Percentiles rank a stretch among this genome's conserved stretches.
These are phyloP conservation scores for Pasiphila rectangulata DNA, from an alignment of 2,888 invertebrate genomes.

Conservation along the genomic window DNA sequence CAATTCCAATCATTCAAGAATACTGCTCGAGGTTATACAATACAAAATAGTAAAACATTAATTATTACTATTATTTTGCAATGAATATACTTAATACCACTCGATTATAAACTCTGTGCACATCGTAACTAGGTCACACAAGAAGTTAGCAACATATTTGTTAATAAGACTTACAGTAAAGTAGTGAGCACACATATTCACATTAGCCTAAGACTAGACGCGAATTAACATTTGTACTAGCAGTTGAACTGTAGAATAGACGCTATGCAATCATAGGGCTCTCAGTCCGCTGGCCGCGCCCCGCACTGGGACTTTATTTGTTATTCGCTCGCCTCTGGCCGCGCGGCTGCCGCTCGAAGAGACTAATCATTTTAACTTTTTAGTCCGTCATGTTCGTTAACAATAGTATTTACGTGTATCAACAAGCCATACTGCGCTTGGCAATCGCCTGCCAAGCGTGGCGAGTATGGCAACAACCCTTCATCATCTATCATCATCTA, in stretches of 20 bases:
- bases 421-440: no score
- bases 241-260: slow-evolving; percentile 16
- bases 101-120: not conserved
- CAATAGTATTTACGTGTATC: no score
- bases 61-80: not conserved
- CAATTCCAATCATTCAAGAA: slow-evolving; percentile 9
- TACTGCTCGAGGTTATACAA: not conserved
- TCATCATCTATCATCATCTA: no score
- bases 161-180: slow-evolving; percentile 22
- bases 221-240: slow-evolving; percentile 28
- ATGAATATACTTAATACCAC: not conserved
- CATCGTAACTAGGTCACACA: slow-evolving; percentile 1
- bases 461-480: no score
- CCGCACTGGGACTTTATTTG: no score
- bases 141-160: slow-evolving; percentile 4
- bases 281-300: no score
- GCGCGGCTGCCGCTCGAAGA: no score
- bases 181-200: slow-evolving; percentile 64
- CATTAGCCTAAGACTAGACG: slow-evolving; percentile 49
- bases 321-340: no score
- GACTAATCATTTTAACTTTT: no score
- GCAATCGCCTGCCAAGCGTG: no score
- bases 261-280: slow-evolving; percentile 28
- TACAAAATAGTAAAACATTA: not conserved
- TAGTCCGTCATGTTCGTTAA: no score